Conservation (phyloP, 2,797 vertebrate genomes). For the Cossypha heuglini region DNA sequence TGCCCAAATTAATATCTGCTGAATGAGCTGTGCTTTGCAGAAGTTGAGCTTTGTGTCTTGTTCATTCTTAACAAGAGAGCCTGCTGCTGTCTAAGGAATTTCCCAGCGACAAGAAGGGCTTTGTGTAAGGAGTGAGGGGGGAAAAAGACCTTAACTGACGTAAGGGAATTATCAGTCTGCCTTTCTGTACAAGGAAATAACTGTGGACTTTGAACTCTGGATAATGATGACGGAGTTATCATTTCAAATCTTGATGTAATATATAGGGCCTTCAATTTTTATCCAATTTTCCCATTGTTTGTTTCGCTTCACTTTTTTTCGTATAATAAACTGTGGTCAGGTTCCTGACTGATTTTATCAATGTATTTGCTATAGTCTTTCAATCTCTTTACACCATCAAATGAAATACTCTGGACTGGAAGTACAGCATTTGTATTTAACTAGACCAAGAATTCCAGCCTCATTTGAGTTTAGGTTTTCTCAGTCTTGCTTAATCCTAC, state of each 20-base stretch:
- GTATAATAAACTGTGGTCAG: not conserved
- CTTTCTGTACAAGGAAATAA: slow-evolving; percentile 38
- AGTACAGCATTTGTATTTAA: not conserved
- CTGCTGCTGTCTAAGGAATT: slow-evolving; percentile 73
- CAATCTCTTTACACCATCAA: not conserved
- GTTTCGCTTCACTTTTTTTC: not conserved
- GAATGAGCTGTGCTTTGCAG: slow-evolving; percentile 71
- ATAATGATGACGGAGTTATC: not conserved
- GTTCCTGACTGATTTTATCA: not conserved
- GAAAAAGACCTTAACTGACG: slow-evolving; percentile 42
- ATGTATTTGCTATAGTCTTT: not conserved
- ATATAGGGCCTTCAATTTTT: not conserved
- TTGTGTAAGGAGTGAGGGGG: slow-evolving; percentile 53
- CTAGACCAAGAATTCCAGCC: not conserved
- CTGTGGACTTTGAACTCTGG: slow-evolving; percentile 39
- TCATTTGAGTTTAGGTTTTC: not conserved
- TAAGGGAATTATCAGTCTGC: slow-evolving; percentile 56
- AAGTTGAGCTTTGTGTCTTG: slow-evolving; percentile 66
- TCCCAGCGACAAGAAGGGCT: slow-evolving; percentile 68
- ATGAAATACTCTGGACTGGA: not conserved
- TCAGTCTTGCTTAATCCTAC: not conserved
- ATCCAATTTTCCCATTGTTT: not conserved
- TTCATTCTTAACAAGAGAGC: slow-evolving; percentile 67
- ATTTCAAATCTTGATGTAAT: slow-evolving; percentile 4
- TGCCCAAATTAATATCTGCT: slow-evolving; percentile 79